Conservation (phyloP, 2,797 vertebrate genomes). For the Cuniculus paca region DNA sequence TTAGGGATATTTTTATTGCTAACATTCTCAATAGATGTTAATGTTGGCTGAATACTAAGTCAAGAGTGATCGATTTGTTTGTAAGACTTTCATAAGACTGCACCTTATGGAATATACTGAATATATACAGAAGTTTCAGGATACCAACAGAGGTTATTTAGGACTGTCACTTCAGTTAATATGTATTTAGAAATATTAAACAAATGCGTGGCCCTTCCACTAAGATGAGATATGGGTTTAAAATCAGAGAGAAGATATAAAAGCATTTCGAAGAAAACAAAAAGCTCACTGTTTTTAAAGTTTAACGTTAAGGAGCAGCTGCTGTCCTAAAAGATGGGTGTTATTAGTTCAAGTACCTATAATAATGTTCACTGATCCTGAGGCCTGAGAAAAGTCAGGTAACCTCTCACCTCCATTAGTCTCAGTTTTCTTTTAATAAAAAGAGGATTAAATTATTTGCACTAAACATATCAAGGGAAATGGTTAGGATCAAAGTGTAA, state of each 20-base stretch:
- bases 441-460: slow-evolving; percentile 56
- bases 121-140: background rate
- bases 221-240: background rate
- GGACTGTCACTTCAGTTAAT: background rate
- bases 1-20: slow-evolving; percentile 6
- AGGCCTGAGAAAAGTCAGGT: slow-evolving; percentile 8
- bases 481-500: slow-evolving; percentile 31
- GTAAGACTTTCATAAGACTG: slow-evolving; percentile 11
- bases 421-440: slow-evolving; percentile 68
- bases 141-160: background rate
- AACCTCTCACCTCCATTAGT: background rate
- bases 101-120: slow-evolving; percentile 10
- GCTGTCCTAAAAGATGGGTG: background rate
- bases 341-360: background rate
- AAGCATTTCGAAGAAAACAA: background rate
- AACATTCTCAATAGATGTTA: slow-evolving; percentile 36
- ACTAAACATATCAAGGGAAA: slow-evolving; percentile 43
- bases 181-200: slow-evolving; percentile 41
- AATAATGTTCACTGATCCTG: background rate
- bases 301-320: background rate
- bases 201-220: background rate
- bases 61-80: slow-evolving; percentile 40
- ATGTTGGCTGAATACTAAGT: slow-evolving; percentile 58
- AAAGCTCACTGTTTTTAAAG: background rate
- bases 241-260: background rate